Evolutionary conservation across 2,113 vertebrate genomes (phyloP), one percentile per base, ranked within the genome.

Genomic region (Anoplopoma fimbria): DNA sequence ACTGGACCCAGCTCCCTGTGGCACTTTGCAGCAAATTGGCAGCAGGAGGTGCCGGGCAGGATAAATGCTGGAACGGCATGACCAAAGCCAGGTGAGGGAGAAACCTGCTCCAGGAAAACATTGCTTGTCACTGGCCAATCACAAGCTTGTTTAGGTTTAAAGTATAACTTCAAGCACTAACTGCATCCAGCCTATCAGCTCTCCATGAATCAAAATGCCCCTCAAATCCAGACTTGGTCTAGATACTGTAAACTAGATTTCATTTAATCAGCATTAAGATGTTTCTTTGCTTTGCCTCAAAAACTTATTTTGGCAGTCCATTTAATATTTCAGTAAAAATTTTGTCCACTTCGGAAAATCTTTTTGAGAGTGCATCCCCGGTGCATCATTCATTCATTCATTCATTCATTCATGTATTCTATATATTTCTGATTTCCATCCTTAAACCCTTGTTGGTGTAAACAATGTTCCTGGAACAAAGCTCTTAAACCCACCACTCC

Each of bases 61-160:
- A 98, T 68, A 97, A 95, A 84, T 99, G 97, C 86, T 99, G 97
- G 97, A 99, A 99, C 0, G 97, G 97, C 67, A 96, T 97, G 73
- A 93, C 94, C 75, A 97, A 93, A 93, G 95, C 95, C 90, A 97
- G 96, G 97, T 98, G 92, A 84, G 87, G 0, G 51, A 69, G 19
- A 34, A 36, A 69, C 15, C 4, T 23, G 23, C 33, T 19, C 12
- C 36, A 4, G 13, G 34, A 58, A 36, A 36, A 12, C 12, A 3
- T 3, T 19, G 15, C 15, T 9, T 25, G 5, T 62, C 25, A 31
- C 34, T 9, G 47, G 33, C 17, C 45, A 12, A 34, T 36, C 14
- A 12, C 13, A 34, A 34, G 21, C 14, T 7, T 33, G 4, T 47
- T 47, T 5, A 55, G 19, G 3, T 51, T 51, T 51, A 55, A 55